These are phyloP conservation scores for Cyprinus carpio DNA, from an alignment of 2,113 vertebrate genomes.

Conservation along the genomic window DNA sequence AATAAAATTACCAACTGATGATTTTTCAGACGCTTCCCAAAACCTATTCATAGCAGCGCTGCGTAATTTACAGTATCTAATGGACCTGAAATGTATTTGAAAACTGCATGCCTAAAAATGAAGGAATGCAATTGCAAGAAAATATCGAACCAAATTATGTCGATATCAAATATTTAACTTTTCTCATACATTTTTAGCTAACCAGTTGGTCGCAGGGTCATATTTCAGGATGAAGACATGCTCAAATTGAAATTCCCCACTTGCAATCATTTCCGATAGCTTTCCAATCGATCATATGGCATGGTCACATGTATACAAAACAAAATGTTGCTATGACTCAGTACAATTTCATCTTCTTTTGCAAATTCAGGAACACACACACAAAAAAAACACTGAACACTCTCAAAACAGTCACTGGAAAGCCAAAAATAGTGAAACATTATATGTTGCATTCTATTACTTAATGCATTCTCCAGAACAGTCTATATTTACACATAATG, in stretches of 20 bases:
- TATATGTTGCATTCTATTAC: not conserved
- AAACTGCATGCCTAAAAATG: not conserved
- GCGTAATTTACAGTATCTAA: not conserved
- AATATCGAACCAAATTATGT: not conserved
- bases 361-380: not conserved
- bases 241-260: no score
- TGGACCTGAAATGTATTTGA: not conserved
- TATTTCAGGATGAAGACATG: no score
- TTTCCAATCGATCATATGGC: no score
- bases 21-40: slow-evolving; percentile 10
- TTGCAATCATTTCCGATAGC: no score
- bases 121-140: not conserved
- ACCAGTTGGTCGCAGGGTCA: not conserved
- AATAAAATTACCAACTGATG: not conserved
- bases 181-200: no score
- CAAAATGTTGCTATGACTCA: not conserved
- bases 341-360: not conserved
- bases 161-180: not conserved
- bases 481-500: not conserved
- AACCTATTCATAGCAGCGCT: not conserved
- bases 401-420: not conserved
- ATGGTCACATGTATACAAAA: not conserved
- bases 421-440: not conserved
- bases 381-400: not conserved
- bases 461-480: not conserved